A percentile compares a stretch with the other conserved stretches of the same genome.
Evolutionary conservation across 2,113 vertebrate species (phyloP).

Genomic region (Riparia riparia): DNA sequence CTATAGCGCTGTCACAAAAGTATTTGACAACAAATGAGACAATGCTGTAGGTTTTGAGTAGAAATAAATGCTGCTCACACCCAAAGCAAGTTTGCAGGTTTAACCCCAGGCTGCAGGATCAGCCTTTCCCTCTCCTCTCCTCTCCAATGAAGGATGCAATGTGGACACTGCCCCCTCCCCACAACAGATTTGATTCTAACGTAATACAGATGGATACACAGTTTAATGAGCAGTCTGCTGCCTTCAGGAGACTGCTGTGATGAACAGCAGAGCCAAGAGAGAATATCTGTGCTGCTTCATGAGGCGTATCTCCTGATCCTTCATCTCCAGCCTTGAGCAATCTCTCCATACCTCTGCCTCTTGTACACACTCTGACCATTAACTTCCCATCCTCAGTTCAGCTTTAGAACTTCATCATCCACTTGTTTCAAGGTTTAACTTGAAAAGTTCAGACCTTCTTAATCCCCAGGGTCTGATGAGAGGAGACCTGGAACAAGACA

Average conservation of each 20-base stretch:
- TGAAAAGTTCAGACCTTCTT: background rate
- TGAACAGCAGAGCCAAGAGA: background rate
- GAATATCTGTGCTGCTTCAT: background rate
- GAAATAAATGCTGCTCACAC: background rate
- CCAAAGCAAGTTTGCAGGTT: background rate
- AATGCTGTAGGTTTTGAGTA: background rate
- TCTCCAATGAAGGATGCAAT: background rate
- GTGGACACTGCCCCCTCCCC: background rate
- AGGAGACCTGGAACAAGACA: background rate
- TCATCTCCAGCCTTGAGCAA: background rate
- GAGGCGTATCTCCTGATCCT: background rate
- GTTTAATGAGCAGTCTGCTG: slow-evolving; percentile 14
- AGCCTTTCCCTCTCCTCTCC: background rate
- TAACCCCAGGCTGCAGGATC: background rate
- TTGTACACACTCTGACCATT: background rate
- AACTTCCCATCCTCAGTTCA: background rate
- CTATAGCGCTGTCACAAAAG: background rate
- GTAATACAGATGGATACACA: background rate
- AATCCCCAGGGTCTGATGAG: background rate
- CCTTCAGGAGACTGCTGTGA: background rate
- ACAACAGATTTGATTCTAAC: background rate
- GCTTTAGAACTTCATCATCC: background rate
- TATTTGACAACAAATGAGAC: background rate
- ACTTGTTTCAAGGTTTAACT: background rate
- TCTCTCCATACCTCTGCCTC: background rate